Percentiles rank a stretch among this genome's conserved stretches.
These are phyloP conservation scores for Struthio camelus DNA, from an alignment of 2,113 vertebrate genomes.

Conservation along the genomic window DNA sequence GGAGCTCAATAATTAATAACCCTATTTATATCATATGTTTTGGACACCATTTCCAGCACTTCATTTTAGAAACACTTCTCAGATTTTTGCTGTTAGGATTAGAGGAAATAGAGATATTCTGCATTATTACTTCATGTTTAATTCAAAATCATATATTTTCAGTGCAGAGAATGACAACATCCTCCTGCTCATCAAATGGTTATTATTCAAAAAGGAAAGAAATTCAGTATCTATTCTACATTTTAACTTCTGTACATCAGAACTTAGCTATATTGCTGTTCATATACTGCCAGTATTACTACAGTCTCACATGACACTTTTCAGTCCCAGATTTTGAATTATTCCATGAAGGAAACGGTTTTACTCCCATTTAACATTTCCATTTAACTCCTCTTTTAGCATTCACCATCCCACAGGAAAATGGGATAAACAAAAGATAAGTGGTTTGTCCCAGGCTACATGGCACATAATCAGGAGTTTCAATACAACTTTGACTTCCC, in stretches of 20 bases:
- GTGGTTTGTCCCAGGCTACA: background rate
- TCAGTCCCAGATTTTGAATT: background rate
- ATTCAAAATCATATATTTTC: background rate
- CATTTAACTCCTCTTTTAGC: background rate
- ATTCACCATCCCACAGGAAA: background rate
- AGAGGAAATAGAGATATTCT: background rate
- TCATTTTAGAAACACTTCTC: background rate
- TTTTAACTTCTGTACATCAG: background rate
- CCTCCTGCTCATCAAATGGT: background rate
- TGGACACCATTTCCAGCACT: constrained; percentile 6
- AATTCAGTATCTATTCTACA: background rate
- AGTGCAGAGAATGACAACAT: background rate
- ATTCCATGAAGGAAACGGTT: background rate
- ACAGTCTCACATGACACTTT: background rate
- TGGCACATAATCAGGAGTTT: background rate
- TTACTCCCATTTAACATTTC: background rate
- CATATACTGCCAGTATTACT: background rate
- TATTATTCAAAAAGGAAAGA: constrained; percentile 1
- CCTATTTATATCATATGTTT: background rate
- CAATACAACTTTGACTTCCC: background rate
- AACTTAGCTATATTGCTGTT: background rate
- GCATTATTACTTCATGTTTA: background rate
- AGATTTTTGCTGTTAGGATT: background rate
- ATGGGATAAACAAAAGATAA: background rate
- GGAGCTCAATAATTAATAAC: background rate